Conservation (phyloP, 2,797 vertebrate genomes). For the Xyrichtys novacula region DNA sequence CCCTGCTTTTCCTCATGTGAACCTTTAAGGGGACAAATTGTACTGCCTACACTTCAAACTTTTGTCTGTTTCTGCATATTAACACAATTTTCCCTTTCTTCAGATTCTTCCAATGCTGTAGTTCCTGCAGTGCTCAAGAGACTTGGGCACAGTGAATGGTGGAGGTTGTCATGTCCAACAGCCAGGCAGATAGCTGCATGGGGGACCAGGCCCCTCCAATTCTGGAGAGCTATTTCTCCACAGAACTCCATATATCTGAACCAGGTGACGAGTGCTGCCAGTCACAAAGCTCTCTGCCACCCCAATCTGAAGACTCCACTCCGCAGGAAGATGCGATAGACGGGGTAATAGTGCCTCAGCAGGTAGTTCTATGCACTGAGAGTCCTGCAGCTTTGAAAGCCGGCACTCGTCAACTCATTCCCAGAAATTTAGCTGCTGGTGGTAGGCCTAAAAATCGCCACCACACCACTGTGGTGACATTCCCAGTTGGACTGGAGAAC, state of each 20-base stretch:
- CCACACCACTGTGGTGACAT: slow-evolving; percentile 87
- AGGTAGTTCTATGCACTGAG: slow-evolving; percentile 89
- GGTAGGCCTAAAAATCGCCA: slow-evolving; percentile 84
- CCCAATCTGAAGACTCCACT: slow-evolving; percentile 17
- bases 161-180: slow-evolving; percentile 82
- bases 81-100: neutral
- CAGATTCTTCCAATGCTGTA: slow-evolving; percentile 57
- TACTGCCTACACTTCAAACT: neutral
- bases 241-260: slow-evolving; percentile 75
- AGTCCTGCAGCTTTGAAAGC: slow-evolving; percentile 86
- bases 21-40: slow-evolving; percentile 6
- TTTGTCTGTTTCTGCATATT: neutral
- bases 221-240: slow-evolving; percentile 81
- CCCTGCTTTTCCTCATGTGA: slow-evolving; percentile 4
- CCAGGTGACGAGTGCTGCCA: slow-evolving; percentile 47
- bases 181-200: slow-evolving; percentile 63
- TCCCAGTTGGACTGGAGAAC: slow-evolving; percentile 77
- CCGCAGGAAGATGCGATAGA: slow-evolving; percentile 8
- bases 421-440: slow-evolving; percentile 84
- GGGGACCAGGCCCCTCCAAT: slow-evolving; percentile 77
- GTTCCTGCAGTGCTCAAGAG: slow-evolving; percentile 33
- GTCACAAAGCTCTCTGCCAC: slow-evolving; percentile 9
- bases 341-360: slow-evolving; percentile 12
- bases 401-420: slow-evolving; percentile 92
- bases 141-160: neutral